A percentile compares a stretch with the other conserved stretches of the same genome.
phyloP scores from a whole-genome alignment of 1,140 invertebrate species.

The Sipha flava region DNA sequence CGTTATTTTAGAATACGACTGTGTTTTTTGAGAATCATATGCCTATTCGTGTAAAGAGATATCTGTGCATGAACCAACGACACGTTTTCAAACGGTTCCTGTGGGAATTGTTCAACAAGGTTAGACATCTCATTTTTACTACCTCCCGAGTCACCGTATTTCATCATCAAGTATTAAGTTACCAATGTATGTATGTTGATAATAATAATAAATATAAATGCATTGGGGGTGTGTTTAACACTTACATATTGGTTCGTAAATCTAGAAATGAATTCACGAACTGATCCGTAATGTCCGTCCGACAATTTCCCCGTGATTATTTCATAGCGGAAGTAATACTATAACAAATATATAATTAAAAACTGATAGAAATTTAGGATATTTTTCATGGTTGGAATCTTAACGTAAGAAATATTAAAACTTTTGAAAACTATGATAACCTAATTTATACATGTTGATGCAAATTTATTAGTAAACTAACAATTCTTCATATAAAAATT shows the following conservation, averaged over 20 bases:
- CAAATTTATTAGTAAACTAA: too few species aligned
- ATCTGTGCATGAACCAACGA: not conserved
- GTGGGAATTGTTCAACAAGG: not conserved
- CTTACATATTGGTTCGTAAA: not conserved
- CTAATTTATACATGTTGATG: too few species aligned
- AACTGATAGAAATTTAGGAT: too few species aligned
- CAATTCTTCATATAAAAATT: too few species aligned
- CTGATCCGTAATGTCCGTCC: not conserved
- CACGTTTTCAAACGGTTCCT: not conserved
- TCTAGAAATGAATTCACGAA: not conserved
- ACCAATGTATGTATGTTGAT: not conserved
- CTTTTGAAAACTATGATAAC: too few species aligned
- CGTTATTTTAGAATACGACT: not conserved
- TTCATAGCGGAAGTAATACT: too few species aligned
- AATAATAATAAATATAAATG: not conserved
- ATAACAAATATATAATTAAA: too few species aligned
- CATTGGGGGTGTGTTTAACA: not conserved
- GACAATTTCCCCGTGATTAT: not conserved
- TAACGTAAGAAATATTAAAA: too few species aligned
- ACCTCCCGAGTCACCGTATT: not conserved
- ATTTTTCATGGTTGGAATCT: too few species aligned
- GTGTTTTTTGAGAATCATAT: not conserved
- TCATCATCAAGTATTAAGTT: slow-evolving; percentile 24
- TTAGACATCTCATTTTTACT: not conserved
- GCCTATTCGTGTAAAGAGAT: not conserved